A percentile compares a stretch with the other conserved stretches of the same genome.
Evolutionary conservation across 2,797 vertebrate genomes (phyloP).

Genomic region (Philypnodon macrostomus): DNA sequence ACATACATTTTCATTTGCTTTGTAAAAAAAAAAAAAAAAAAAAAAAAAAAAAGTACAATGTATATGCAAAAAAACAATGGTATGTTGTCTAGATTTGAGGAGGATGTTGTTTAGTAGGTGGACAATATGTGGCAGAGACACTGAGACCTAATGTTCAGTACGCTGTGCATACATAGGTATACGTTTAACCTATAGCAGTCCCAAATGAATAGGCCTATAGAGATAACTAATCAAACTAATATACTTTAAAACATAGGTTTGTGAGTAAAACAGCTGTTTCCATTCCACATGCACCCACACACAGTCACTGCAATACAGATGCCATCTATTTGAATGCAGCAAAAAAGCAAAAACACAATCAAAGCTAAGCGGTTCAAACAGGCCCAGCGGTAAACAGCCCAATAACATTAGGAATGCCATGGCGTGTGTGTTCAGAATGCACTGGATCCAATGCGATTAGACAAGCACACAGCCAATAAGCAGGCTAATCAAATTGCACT

Average conservation of each 20-base stretch:
- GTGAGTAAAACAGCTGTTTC: no score
- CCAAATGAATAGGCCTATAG: no score
- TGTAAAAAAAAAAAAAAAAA: no score
- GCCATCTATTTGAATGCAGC: constrained; percentile 23
- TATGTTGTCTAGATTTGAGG: no score
- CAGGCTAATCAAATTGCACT: constrained; percentile 60
- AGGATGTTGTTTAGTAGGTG: no score
- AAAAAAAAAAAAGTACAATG: no score
- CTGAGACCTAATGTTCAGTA: no score
- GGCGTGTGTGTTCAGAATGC: constrained; percentile 46
- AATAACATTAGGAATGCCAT: constrained; percentile 46
- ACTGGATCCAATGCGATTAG: constrained; percentile 62
- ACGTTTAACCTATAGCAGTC: no score
- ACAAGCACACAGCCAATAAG: constrained; percentile 53
- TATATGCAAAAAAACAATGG: no score
- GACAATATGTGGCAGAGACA: no score
- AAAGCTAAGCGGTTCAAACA: constrained; percentile 25
- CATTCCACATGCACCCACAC: constrained; percentile 9
- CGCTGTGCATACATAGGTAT: no score
- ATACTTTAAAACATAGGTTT: not conserved
- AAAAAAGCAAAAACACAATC: constrained; percentile 51
- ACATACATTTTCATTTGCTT: no score
- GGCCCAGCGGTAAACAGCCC: constrained; percentile 30
- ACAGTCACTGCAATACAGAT: constrained; percentile 15
- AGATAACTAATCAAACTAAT: not conserved